Conservation (phyloP, 2,113 vertebrate genomes). For the Rhinopomastus cyanomelas region DNA sequence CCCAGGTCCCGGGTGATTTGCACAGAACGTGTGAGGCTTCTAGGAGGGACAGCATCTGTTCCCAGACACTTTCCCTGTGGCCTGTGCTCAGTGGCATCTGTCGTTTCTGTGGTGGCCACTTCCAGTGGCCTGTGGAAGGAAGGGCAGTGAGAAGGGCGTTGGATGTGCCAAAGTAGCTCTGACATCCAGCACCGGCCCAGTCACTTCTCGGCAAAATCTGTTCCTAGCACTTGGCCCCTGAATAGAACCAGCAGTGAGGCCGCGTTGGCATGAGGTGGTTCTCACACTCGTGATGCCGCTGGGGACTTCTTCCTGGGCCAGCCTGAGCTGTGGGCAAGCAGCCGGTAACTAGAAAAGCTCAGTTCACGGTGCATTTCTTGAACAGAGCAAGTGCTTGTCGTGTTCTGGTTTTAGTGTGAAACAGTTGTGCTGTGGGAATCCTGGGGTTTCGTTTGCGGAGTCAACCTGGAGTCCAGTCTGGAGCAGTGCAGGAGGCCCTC, state of each 20-base stretch:
- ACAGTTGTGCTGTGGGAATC: neutral
- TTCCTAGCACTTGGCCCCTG: neutral
- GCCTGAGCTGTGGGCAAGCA: neutral
- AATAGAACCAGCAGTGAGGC: neutral
- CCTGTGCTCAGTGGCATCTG: neutral
- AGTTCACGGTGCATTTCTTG: neutral
- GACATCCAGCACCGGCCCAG: neutral
- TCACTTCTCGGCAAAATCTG: neutral
- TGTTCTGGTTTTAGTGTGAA: neutral
- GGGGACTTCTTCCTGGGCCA: neutral
- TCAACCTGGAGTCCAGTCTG: neutral
- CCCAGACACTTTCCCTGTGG: neutral
- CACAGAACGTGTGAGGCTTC: neutral
- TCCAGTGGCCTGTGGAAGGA: neutral
- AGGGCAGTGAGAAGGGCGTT: neutral
- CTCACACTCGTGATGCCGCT: neutral
- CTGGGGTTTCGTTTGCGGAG: neutral
- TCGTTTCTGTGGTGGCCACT: neutral
- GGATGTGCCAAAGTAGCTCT: neutral
- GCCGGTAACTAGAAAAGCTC: no score
- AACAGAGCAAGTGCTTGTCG: neutral
- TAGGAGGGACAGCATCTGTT: neutral
- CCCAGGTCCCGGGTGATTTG: neutral
- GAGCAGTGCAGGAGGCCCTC: neutral
- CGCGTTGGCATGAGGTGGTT: neutral